phyloP scores from a whole-genome alignment of 92 coral and sea anemone species.

The Palythoa grandis region DNA sequence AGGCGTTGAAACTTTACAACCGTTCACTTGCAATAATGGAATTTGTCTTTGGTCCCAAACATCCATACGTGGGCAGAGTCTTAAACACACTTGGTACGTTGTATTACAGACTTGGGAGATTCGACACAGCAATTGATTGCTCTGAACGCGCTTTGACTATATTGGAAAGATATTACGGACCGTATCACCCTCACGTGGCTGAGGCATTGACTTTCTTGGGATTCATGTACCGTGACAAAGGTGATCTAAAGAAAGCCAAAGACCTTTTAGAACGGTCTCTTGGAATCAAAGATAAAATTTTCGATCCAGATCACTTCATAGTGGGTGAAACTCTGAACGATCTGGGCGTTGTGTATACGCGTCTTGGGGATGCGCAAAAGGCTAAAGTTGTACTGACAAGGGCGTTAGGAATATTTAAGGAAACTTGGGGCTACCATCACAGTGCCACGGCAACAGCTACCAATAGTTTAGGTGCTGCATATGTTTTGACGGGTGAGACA shows the following conservation, averaged over 20 bases:
- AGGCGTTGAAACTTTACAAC: conserved; percentile 61
- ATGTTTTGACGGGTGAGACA: conserved; percentile 50
- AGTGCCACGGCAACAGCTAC: conserved; percentile 56
- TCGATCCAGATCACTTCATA: conserved; percentile 66
- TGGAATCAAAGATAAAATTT: conserved; percentile 61
- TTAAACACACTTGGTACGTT: conserved; percentile 67
- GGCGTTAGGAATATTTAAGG: conserved; percentile 66
- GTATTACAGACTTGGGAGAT: conserved; percentile 65
- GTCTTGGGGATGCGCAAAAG: conserved; percentile 62
- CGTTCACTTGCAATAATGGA: conserved; percentile 58
- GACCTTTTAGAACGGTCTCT: conserved; percentile 63
- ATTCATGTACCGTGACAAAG: conserved; percentile 76
- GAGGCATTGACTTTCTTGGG: conserved; percentile 80
- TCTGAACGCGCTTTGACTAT: conserved; percentile 66
- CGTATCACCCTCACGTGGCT: conserved; percentile 80
- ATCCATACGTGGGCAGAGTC: conserved; percentile 76
- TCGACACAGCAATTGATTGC: conserved; percentile 53
- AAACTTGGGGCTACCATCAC: conserved; percentile 66
- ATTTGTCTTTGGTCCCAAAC: conserved; percentile 64
- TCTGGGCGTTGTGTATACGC: conserved; percentile 74
- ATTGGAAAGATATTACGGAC: conserved; percentile 72
- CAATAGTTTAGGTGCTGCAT: conserved; percentile 72
- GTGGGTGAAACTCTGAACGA: conserved; percentile 75
- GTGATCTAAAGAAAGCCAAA: conserved; percentile 60
- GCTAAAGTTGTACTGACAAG: conserved; percentile 57